Evolutionary conservation across 2,888 invertebrate species (phyloP).

Genomic region (Petrolisthes manimaculis): DNA sequence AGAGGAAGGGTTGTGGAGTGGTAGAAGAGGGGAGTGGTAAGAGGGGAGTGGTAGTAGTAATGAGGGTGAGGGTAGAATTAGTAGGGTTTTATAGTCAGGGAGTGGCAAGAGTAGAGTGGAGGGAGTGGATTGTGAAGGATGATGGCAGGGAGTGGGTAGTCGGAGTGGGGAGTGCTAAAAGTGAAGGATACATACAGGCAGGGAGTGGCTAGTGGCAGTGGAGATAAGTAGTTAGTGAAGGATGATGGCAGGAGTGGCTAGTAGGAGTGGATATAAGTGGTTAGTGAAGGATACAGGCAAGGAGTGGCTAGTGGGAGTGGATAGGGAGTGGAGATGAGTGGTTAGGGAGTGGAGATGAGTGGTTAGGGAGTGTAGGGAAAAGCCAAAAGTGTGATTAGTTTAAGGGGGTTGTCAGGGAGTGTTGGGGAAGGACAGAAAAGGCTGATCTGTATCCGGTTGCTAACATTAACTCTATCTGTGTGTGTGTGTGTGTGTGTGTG

Average conservation of each 20-base stretch:
- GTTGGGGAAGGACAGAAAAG: constrained; percentile 25
- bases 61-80: not conserved
- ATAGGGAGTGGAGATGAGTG: not conserved
- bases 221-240: not conserved
- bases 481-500: not conserved
- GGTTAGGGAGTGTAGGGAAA: not conserved
- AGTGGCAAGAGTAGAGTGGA: too few species aligned
- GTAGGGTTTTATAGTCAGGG: not conserved
- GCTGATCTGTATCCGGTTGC: too few species aligned
- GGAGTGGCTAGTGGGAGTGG: not conserved
- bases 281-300: not conserved
- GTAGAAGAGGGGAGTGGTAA: not conserved
- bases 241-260: not conserved
- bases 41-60: not conserved
- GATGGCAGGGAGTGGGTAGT: too few species aligned
- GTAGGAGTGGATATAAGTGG: not conserved
- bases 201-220: too few species aligned
- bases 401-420: constrained; percentile 17
- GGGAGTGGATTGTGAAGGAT: too few species aligned
- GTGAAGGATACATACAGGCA: too few species aligned
- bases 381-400: constrained; percentile 19
- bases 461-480: too few species aligned
- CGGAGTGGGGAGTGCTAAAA: too few species aligned
- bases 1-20: too few species aligned
- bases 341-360: not conserved